Base-by-base conservation (phyloP, 2,113 vertebrate genomes). In the Saimiri boliviensis region DNA sequence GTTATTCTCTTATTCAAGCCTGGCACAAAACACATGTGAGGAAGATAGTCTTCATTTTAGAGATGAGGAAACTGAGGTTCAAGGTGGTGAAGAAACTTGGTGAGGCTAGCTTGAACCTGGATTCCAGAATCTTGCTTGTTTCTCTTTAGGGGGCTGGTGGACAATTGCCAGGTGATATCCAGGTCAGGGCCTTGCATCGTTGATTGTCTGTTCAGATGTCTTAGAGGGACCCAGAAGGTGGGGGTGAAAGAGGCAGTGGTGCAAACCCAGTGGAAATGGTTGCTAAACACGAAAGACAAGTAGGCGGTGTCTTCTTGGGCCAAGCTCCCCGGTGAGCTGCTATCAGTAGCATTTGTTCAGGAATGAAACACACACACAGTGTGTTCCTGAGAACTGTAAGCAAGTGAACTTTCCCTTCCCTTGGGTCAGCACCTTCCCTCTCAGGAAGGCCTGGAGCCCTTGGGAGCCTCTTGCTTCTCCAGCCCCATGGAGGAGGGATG, bases 341-440 rank as follows among this genome's bases (percentile, higher is more conserved):
- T 45, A 68, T 45, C 45, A 66, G 27, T 30, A 71, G 27, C 19
- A 32, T 85, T 93, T 80, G 45, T 27, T 77, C 32, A 42, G 49
- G 14, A 92, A 73, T 40, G 54, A 60, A 54, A 60, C 30, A 76
- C 70, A 49, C 9, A 45, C 10, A 82, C 32, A 10, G 23, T 3
- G 3, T 52, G 17, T 66, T 45, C 37, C 66, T 87, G 58, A 81
- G 89, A 93, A 77, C n/a, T 56, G 54, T 77, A 54, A 95, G 87
- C 76, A 73, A 63, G 11, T 56, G 81, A 97, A 77, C 68, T 94
- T 89, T 92, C 47, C 30, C 68, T 90, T 73, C 37, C 37, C n/a
- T 79, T 91, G 58, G 91, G 77, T 95, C 86, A 94, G 52, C 27
- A 20, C 32, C 56, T 77, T 40, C 35, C 84, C 7, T 81, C 54